These are phyloP conservation scores for Incurvaria masculella DNA, from an alignment of 2,888 invertebrate genomes.

Conservation along the genomic window DNA sequence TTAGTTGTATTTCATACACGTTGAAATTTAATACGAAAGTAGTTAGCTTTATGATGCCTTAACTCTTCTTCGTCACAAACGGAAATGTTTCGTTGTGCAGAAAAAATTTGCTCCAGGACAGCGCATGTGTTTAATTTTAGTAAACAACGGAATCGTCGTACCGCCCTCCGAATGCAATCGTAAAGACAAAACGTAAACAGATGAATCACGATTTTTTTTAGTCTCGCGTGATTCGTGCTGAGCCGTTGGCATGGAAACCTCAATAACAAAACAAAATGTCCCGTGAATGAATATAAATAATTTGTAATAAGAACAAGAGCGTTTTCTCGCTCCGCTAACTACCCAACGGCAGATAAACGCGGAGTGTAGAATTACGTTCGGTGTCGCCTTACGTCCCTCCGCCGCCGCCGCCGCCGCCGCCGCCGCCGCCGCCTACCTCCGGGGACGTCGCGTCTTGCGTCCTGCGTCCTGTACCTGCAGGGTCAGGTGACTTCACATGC, in stretches of 20 bases:
- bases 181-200: too few relatives aligned
- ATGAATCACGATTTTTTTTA: too few relatives aligned
- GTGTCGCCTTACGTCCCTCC: constrained; percentile 34
- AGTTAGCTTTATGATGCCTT: too few relatives aligned
- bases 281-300: neutral
- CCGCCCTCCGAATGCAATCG: too few relatives aligned
- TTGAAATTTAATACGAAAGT: too few relatives aligned
- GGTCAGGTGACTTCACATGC: neutral
- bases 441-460: constrained; percentile 12
- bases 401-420: constrained; percentile 24
- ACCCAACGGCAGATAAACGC: constrained; percentile 55
- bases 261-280: neutral
- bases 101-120: too few relatives aligned
- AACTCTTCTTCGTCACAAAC: too few relatives aligned
- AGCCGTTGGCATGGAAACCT: neutral
- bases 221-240: too few relatives aligned
- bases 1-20: too few relatives aligned
- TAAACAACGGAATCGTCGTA: too few relatives aligned
- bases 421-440: constrained; percentile 18
- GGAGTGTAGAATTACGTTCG: constrained; percentile 39
- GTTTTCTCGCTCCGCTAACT: constrained; percentile 60
- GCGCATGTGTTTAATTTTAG: too few relatives aligned
- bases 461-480: constrained; percentile 8
- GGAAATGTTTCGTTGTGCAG: too few relatives aligned
- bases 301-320: constrained; percentile 43